These are phyloP conservation scores for Phortica magna DNA, from an alignment of 2,888 invertebrate genomes.

Conservation along the genomic window DNA sequence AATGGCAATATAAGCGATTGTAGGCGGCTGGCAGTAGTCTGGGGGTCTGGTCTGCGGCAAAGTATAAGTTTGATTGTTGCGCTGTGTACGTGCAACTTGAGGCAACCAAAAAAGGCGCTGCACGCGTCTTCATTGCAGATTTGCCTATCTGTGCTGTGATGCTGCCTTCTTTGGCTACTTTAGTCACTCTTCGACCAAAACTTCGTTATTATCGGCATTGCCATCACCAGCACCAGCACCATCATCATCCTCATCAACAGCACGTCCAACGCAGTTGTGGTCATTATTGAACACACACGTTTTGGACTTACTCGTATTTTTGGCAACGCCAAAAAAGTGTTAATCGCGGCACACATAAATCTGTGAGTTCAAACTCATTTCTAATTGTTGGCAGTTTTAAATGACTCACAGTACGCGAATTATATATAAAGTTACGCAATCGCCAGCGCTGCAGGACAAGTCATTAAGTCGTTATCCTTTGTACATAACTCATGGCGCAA, in stretches of 20 bases:
- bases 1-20: constrained; percentile 8
- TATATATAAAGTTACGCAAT: neutral
- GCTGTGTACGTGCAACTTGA: neutral
- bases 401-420: neutral
- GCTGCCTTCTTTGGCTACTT: constrained; percentile 12
- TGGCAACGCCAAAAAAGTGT: constrained; percentile 13
- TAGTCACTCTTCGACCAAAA: neutral
- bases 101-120: constrained; percentile 22
- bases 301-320: constrained; percentile 18
- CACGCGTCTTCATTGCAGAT: constrained; percentile 23
- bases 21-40: neutral
- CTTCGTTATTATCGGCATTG: neutral
- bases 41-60: neutral
- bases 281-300: neutral
- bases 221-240: neutral
- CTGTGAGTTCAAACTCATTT: neutral
- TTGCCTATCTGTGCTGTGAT: constrained; percentile 17
- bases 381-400: neutral
- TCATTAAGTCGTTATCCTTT: constrained; percentile 18
- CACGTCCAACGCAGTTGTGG: neutral
- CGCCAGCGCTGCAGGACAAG: constrained; percentile 6
- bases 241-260: neutral
- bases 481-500: neutral
- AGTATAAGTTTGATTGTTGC: neutral
- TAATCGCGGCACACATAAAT: constrained; percentile 23